Base-by-base conservation (phyloP, 92 coral and sea anemone species). In the Parazoanthus darwini region DNA sequence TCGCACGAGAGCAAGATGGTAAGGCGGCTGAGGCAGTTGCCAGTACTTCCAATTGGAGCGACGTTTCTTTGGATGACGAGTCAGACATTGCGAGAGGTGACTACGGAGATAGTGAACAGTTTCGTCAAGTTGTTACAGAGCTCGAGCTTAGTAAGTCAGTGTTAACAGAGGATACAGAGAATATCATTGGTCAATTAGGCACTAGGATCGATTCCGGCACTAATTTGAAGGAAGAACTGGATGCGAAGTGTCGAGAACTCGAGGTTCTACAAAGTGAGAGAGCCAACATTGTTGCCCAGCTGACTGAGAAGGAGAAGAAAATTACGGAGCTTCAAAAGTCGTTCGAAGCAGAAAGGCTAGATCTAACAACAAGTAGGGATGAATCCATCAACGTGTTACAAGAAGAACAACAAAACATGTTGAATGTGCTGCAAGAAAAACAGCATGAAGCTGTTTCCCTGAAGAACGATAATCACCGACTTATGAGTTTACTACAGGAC, bases 291-390 rank as follows among this genome's bases (percentile, higher is more conserved):
- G 82, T 97, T 86, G 86, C 78, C 15, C 91, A 92, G 94, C 93
- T 97, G 39, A 93, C 90, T 54, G 98, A 95, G 72, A 88, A 94
- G 50, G 99, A 97, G 77, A 90, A 88, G 46, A 90, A 91, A 76
- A 89, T 97, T 35, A 77, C 87, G n/a, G 98, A 97, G 72, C 89
- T 97, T n/a, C 95, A 97, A 82, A 98, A 95, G 36, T 85, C 93
- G 36, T 92, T 89, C 78, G 95, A 95, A 33, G 90, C 94, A 13
- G 98, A 93, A 86, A 82, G 92, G 80, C 56, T 90, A 43, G 98
- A 95, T 7, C 88, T 95, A 8, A 82, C 96, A 13, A 70, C 90
- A 13, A 88, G 89, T 5, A 93, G 90, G 35, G 95, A 97, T 59
- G 79, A 91, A 58, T 94, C 93, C 18, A 77, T 91, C 18, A 91